Evolutionary conservation across 2,113 vertebrate species (phyloP), one percentile per base, ranked within the genome.

Genomic region (Pandion haliaetus): DNA sequence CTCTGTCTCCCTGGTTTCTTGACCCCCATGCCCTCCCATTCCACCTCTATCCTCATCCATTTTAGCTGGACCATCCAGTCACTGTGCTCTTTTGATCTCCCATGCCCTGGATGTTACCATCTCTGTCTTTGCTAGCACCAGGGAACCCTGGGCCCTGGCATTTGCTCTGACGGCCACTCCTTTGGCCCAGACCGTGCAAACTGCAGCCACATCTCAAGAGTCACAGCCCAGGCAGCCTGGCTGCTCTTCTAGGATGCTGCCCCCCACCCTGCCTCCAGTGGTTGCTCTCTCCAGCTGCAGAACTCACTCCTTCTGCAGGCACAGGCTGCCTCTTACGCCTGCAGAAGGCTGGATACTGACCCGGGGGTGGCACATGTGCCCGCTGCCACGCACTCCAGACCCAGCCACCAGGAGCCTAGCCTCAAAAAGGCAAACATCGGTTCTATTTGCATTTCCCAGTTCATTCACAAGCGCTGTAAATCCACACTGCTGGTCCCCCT

Each of bases 401-500:
- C 24, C 69, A 11, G 95, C 89, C 88, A 20, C 86, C 93, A 18
- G 61, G 82, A 95, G 93, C 95, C 92, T 61, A 88, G 86, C 29
- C 86, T 80, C 81, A 4, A 26, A 67, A 78, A 85, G 72, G 93
- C 92, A n/a, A 69, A 70, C 77, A 69, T 52, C 61, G 54, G 31
- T 93, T 92, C 95, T 81, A 44, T 95, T 96, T 74, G 94, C 95
- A 65, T 88, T 98, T 96, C 97, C 66, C 97, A 62, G 94, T 36
- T 95, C 97, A 93, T 95, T 97, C 96, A 82, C 94, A 74, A 94
- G 86, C 74, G 19, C 95, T 91, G 93, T 18, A 81, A 77, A 84
- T 49, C 67, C 76, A 47, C 86, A 52, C 80, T 15, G 57, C 84
- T 65, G 93, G 72, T 73, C n/a, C 81, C 80, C 93, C 45, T 77